These are phyloP conservation scores for Clusia tigrina DNA, from an alignment of 2,888 invertebrate genomes.

Conservation along the genomic window DNA sequence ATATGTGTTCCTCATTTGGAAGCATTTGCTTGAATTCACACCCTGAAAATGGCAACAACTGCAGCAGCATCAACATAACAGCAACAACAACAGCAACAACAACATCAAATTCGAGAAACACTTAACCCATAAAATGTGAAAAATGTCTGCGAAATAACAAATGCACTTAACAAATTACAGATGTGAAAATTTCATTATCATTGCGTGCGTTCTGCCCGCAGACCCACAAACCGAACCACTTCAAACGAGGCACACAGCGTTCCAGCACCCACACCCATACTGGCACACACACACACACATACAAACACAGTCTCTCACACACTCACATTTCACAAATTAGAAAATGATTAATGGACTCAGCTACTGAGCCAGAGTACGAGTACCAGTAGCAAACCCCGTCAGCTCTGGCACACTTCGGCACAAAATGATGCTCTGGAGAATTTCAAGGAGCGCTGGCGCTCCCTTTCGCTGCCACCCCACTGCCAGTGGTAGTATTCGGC, in stretches of 20 bases:
- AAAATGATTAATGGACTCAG: constrained; percentile 65
- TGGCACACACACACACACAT: constrained; percentile 9
- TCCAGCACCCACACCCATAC: constrained; percentile 15
- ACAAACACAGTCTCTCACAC: constrained; percentile 21
- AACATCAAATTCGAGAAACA: constrained; percentile 48
- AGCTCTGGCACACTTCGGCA: constrained; percentile 57
- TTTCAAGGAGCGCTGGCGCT: constrained; percentile 23
- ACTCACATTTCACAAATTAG: constrained; percentile 63
- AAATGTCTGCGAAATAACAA: constrained; percentile 50
- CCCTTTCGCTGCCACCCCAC: constrained; percentile 17
- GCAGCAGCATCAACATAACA: too few relatives aligned
- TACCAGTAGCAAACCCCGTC: neutral
- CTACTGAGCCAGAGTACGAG: constrained; percentile 34
- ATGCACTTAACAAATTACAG: constrained; percentile 66
- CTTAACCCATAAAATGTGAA: constrained; percentile 55
- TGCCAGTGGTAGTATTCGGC: constrained; percentile 13
- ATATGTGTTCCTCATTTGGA: too few relatives aligned
- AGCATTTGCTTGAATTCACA: too few relatives aligned
- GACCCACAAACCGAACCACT: constrained; percentile 10
- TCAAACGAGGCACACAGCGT: constrained; percentile 29
- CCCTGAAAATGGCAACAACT: too few relatives aligned
- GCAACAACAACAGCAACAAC: constrained; percentile 29
- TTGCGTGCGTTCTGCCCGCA: constrained; percentile 30
- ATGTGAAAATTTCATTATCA: constrained; percentile 63
- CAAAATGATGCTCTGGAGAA: constrained; percentile 60